These are phyloP conservation scores for Pelecanoides urinatrix DNA, from an alignment of 2,113 vertebrate species.

Conservation along the genomic window DNA sequence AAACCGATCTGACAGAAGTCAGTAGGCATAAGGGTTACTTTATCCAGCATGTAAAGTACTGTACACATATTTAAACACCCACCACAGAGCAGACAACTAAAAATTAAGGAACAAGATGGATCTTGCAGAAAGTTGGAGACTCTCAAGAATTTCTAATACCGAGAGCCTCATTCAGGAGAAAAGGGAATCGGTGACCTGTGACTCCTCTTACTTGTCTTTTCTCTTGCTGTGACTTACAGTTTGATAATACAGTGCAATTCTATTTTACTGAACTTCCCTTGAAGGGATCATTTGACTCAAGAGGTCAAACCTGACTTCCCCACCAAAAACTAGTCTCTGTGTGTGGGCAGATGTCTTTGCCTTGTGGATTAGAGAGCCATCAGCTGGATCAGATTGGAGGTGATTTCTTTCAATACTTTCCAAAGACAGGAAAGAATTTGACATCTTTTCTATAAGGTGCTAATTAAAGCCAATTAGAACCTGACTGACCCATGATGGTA, in stretches of 20 bases:
- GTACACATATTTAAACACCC: not conserved
- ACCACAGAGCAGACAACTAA: not conserved
- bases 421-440: not conserved
- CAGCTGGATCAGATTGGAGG: not conserved
- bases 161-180: not conserved
- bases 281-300: not conserved
- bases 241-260: not conserved
- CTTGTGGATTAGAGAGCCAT: not conserved
- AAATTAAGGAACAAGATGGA: not conserved
- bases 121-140: not conserved
- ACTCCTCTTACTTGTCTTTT: not conserved
- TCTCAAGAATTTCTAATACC: not conserved
- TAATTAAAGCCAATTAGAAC: conserved; percentile 29
- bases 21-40: not conserved
- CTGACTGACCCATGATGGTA: not conserved
- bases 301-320: not conserved
- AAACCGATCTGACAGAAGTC: not conserved
- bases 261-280: not conserved
- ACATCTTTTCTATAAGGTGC: not conserved
- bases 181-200: not conserved
- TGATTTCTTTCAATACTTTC: not conserved
- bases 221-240: not conserved
- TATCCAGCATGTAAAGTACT: not conserved
- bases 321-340: not conserved
- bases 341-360: not conserved